phyloP scores from a whole-genome alignment of 1,140 invertebrate species.

The Alviniconcha marisindica region DNA sequence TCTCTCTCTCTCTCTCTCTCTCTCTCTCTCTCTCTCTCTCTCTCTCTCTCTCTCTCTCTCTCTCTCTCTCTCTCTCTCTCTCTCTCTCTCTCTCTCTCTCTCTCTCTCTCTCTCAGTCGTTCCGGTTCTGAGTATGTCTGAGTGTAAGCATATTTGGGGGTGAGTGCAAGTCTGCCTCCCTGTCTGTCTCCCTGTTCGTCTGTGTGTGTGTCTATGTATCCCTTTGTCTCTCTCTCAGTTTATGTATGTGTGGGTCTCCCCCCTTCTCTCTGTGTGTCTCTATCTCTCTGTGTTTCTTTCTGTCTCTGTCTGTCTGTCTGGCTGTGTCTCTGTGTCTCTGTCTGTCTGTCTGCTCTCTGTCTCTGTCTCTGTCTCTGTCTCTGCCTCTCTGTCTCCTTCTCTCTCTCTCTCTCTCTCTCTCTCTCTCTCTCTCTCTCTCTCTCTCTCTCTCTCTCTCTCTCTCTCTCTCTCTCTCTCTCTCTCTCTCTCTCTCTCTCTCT shows the following conservation, averaged over 20 bases:
- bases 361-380: constrained; percentile 12
- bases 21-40: constrained; percentile 2
- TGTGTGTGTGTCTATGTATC: not conserved
- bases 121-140: not conserved
- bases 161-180: not conserved
- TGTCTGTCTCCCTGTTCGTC: not conserved
- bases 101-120: not conserved
- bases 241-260: not conserved
- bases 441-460: constrained; percentile 14
- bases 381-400: not conserved
- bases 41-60: constrained; percentile 13
- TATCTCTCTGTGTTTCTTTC: not conserved
- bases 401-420: not conserved
- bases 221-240: not conserved
- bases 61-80: not conserved
- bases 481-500: not conserved
- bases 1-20: not conserved
- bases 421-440: constrained; percentile 12
- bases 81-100: constrained; percentile 20
- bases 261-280: not conserved
- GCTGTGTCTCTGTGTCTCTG: not conserved
- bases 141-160: not conserved
- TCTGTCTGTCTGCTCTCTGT: not conserved
- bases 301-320: not conserved
- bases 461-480: not conserved